Conservation (phyloP, 2,113 vertebrate species). For the Emydocephalus ijimae region DNA sequence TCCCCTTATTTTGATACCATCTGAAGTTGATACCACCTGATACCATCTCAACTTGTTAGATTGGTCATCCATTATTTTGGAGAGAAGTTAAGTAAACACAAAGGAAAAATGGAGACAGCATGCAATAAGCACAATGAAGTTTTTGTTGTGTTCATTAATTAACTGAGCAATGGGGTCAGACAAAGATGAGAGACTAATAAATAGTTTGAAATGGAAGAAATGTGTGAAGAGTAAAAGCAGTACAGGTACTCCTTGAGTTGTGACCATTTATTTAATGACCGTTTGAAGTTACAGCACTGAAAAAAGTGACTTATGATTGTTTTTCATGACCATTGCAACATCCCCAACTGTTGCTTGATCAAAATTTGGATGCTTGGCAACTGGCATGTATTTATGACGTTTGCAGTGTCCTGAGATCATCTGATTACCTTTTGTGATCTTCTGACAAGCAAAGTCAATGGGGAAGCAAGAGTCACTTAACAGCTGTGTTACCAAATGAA, state of each 20-base stretch:
- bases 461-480: neutral
- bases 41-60: neutral
- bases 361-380: neutral
- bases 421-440: neutral
- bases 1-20: neutral
- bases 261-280: neutral
- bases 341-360: neutral
- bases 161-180: neutral
- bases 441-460: neutral
- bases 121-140: neutral
- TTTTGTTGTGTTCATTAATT: neutral
- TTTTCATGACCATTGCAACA: neutral
- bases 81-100: neutral
- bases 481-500: neutral
- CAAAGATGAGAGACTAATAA: neutral
- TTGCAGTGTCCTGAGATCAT: neutral
- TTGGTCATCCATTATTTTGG: neutral
- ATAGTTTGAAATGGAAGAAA: neutral
- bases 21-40: neutral
- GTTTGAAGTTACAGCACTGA: neutral
- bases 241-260: neutral
- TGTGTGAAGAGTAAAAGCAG: neutral
- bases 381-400: neutral
- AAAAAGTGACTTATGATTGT: neutral
- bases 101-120: neutral